phyloP scores from a whole-genome alignment of 2,888 invertebrate species.

The Diarsia dahlii region DNA sequence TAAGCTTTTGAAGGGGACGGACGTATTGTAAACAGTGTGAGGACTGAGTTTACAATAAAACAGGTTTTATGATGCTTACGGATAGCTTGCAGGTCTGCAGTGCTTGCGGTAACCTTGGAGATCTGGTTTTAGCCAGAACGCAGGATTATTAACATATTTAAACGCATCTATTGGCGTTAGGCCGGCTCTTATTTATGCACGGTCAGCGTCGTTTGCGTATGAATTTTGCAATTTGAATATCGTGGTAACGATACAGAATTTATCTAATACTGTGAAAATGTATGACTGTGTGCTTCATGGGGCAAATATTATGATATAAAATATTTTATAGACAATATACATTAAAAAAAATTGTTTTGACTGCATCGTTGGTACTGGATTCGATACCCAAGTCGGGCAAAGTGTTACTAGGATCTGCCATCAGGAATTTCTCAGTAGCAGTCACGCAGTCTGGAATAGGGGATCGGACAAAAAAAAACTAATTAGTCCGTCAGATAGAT shows the following conservation, averaged over 20 bases:
- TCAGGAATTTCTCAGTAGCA: no score
- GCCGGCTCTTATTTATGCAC: background rate
- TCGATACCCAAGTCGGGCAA: no score
- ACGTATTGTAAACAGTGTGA: constrained; percentile 58
- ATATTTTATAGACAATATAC: no score
- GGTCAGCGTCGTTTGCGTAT: background rate
- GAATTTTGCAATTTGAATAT: background rate
- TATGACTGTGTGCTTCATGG: no score
- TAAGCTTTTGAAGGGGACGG: constrained; percentile 37
- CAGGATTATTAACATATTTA: constrained; percentile 6
- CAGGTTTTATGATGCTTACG: constrained; percentile 38
- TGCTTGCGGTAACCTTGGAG: constrained; percentile 35
- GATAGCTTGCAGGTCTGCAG: constrained; percentile 28
- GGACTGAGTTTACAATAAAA: constrained; percentile 40
- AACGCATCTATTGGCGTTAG: background rate
- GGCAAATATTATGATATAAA: no score
- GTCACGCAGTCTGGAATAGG: no score
- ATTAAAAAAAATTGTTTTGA: no score
- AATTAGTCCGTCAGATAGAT: no score
- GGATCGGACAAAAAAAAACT: no score
- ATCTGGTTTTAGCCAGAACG: constrained; percentile 21
- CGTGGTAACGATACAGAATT: background rate
- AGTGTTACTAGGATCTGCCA: no score
- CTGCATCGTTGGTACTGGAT: no score
- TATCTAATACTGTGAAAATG: background rate